Conservation (phyloP, 2,113 vertebrate genomes). For the Trachemys scripta region DNA sequence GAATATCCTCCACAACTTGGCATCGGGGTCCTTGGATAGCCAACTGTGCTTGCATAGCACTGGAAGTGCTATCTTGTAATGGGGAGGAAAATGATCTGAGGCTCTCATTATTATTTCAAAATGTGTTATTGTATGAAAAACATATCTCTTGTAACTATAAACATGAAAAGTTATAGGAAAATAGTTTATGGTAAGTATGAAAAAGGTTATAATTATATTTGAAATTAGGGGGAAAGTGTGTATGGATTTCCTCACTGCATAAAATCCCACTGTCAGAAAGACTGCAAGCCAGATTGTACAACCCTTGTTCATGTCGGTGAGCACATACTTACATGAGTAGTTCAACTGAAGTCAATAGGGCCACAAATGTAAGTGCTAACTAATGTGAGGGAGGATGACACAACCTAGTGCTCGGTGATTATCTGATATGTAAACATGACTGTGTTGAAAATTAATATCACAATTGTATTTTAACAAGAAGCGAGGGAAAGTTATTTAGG, state of each 20-base stretch:
- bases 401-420: too few species aligned
- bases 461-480: neutral
- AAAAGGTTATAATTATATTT: slow-evolving; percentile 13
- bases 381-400: too few species aligned
- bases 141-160: slow-evolving; percentile 70
- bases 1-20: slow-evolving; percentile 83
- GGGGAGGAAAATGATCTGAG: slow-evolving; percentile 67
- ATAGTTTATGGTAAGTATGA: slow-evolving; percentile 48
- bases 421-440: too few species aligned
- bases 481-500: neutral
- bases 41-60: slow-evolving; percentile 77
- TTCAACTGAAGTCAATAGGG: neutral
- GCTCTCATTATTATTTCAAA: slow-evolving; percentile 74
- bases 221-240: neutral
- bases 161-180: slow-evolving; percentile 57
- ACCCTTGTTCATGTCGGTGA: neutral
- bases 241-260: neutral
- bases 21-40: slow-evolving; percentile 79
- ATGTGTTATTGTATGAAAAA: slow-evolving; percentile 75
- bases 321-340: neutral
- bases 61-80: slow-evolving; percentile 68
- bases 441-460: neutral
- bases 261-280: slow-evolving; percentile 22
- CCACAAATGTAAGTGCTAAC: neutral
- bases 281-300: neutral